phyloP scores from a whole-genome alignment of 2,888 invertebrate species.

The Arge pagana region DNA sequence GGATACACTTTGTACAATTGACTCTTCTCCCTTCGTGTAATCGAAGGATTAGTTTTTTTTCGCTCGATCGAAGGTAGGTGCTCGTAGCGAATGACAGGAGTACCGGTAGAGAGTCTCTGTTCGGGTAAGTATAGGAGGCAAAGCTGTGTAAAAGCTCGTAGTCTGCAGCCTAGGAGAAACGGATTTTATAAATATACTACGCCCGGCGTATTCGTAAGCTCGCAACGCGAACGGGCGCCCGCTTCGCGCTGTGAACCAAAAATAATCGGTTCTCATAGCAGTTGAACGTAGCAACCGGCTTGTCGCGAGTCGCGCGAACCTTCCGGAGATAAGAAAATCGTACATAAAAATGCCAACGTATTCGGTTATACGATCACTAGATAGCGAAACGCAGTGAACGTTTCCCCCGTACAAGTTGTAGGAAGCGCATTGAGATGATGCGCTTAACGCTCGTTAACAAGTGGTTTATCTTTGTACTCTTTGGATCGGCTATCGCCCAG shows the following conservation, averaged over 20 bases:
- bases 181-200: slow-evolving; percentile 48
- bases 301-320: slow-evolving; percentile 5
- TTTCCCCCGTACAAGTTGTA: background rate
- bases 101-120: too few species aligned
- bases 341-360: too few species aligned
- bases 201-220: slow-evolving; percentile 29
- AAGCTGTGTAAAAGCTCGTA: too few species aligned
- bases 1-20: too few species aligned
- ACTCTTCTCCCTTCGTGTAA: too few species aligned
- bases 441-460: too few species aligned
- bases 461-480: background rate
- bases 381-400: too few species aligned
- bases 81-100: too few species aligned
- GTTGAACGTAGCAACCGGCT: slow-evolving; percentile 13
- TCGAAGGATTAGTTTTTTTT: too few species aligned
- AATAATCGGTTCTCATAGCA: slow-evolving; percentile 41
- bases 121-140: too few species aligned
- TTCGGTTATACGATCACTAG: too few species aligned
- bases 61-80: too few species aligned
- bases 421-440: background rate
- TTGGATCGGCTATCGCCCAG: slow-evolving; percentile 33
- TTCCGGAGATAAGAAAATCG: slow-evolving; percentile 14
- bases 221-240: slow-evolving; percentile 9
- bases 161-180: background rate
- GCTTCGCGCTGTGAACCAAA: slow-evolving; percentile 42